Conservation (phyloP, 2,113 vertebrate species). For the Eptesicus fuscus region DNA sequence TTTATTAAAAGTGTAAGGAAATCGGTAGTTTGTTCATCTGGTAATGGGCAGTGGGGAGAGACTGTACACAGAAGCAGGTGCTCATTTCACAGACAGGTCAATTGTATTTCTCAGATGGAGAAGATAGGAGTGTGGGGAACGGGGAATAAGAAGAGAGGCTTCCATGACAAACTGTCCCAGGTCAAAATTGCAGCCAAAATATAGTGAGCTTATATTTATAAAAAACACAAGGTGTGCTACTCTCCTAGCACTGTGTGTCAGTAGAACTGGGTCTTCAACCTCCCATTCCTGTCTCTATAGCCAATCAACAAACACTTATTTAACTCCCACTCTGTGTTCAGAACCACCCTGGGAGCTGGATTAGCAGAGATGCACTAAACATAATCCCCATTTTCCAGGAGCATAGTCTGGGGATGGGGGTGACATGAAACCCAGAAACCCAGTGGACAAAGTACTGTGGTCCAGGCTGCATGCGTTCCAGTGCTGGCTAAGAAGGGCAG, state of each 20-base stretch:
- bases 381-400: not conserved
- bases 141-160: not conserved
- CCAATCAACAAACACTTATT: not conserved
- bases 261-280: not conserved
- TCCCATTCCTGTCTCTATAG: not conserved
- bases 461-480: not conserved
- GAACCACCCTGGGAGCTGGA: not conserved
- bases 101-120: not conserved
- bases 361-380: not conserved
- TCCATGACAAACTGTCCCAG: not conserved
- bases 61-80: not conserved
- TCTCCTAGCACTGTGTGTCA: not conserved
- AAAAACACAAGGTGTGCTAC: not conserved
- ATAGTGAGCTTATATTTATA: not conserved
- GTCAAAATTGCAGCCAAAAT: not conserved
- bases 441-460: not conserved
- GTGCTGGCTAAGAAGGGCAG: not conserved
- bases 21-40: not conserved
- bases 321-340: not conserved
- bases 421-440: not conserved
- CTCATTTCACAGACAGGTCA: not conserved
- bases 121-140: not conserved
- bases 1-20: conserved; percentile 18
- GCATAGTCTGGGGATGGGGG: not conserved
- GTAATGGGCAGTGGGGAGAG: not conserved